Conservation (phyloP, 1,140 invertebrate genomes). For the Araneus ventricosus region DNA sequence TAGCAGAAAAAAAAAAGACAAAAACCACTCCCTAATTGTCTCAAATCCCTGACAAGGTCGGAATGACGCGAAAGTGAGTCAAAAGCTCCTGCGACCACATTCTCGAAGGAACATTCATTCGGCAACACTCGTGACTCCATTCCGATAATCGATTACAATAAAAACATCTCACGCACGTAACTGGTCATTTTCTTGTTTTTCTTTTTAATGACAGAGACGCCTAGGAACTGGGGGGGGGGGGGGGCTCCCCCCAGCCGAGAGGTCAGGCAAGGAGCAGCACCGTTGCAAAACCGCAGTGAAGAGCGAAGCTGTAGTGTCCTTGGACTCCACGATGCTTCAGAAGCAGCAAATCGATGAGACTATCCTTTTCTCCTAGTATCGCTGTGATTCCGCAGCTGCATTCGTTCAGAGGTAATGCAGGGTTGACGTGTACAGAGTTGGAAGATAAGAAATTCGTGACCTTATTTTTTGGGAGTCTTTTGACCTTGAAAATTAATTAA, state of each 20-base stretch:
- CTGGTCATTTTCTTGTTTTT: background rate
- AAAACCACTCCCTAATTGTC: slow-evolving; percentile 24
- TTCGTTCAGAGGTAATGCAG: background rate
- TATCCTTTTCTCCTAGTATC: background rate
- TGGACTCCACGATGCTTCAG: background rate
- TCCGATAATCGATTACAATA: slow-evolving; percentile 34
- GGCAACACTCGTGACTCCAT: slow-evolving; percentile 22
- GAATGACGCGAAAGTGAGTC: slow-evolving; percentile 3
- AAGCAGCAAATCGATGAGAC: background rate
- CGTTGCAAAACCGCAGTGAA: background rate
- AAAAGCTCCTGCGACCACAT: background rate
- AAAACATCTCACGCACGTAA: slow-evolving; percentile 31
- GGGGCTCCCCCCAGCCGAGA: background rate
- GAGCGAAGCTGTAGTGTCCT: background rate
- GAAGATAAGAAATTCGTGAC: no score
- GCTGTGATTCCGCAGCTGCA: background rate
- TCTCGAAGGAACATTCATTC: background rate
- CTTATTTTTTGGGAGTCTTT: no score
- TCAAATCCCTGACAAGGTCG: slow-evolving; percentile 7
- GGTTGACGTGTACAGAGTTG: background rate
- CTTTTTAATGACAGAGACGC: background rate
- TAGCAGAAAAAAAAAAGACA: background rate
- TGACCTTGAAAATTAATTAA: no score
- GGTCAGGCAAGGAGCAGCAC: background rate
- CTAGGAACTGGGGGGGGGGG: background rate